Evolutionary conservation across 2,113 vertebrate species (phyloP).

Genomic region (Callipepla squamata): DNA sequence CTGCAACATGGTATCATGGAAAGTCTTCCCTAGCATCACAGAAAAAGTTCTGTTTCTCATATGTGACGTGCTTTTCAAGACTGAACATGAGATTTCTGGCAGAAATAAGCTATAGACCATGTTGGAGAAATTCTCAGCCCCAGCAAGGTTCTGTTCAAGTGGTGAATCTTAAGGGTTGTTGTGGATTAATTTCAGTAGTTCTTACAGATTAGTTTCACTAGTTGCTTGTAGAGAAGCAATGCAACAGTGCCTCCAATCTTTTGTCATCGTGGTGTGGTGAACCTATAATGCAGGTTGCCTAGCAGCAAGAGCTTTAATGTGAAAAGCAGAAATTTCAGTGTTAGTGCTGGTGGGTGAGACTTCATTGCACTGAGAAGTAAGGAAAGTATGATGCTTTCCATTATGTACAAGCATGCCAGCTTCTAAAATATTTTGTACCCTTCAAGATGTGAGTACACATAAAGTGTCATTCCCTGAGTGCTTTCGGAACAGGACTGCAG

Average conservation of each 20-base stretch:
- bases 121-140: neutral
- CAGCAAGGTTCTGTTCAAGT: neutral
- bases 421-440: neutral
- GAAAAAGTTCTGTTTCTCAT: neutral
- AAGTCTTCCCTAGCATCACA: neutral
- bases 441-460: neutral
- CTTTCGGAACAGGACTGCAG: neutral
- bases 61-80: neutral
- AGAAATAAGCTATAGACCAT: neutral
- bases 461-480: neutral
- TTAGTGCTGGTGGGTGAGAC: neutral
- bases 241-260: neutral
- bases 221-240: neutral
- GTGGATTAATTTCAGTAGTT: neutral
- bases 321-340: neutral
- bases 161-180: accelerated
- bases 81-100: neutral
- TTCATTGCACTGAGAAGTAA: neutral
- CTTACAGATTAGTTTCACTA: neutral
- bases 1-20: neutral
- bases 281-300: neutral
- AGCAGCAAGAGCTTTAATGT: neutral
- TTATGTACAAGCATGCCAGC: neutral
- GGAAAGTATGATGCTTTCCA: neutral
- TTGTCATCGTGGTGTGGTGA: neutral